These are phyloP conservation scores for Sinopyrophorus schimmeli DNA, from an alignment of 2,888 invertebrate species.

Conservation along the genomic window DNA sequence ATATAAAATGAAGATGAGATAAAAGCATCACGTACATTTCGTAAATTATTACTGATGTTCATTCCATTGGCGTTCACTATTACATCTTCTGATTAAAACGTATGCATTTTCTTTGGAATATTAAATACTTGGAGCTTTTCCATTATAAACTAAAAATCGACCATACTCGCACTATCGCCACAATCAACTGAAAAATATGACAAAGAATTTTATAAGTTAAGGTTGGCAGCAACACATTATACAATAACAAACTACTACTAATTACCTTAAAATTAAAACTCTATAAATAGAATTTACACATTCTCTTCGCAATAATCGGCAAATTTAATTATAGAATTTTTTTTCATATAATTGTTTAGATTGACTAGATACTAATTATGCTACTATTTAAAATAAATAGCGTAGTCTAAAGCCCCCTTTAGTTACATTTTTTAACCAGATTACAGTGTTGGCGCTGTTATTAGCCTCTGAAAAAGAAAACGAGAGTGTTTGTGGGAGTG, in stretches of 20 bases:
- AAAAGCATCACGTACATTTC: conserved; percentile 16
- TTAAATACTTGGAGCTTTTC: too few species aligned
- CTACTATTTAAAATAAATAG: too few species aligned
- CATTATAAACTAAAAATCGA: conserved; percentile 9
- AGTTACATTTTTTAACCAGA: neutral
- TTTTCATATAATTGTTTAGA: too few species aligned
- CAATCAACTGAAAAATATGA: conserved; percentile 10
- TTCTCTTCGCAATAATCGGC: too few species aligned
- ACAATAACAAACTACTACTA: conserved; percentile 26
- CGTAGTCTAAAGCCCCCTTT: neutral
- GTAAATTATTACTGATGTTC: conserved; percentile 2
- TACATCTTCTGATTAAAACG: too few species aligned
- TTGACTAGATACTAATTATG: too few species aligned
- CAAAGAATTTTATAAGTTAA: neutral
- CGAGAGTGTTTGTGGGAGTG: neutral
- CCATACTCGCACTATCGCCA: neutral
- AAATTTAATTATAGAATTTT: too few species aligned
- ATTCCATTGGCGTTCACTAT: conserved; percentile 12
- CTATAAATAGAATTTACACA: too few species aligned
- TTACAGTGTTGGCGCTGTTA: conserved; percentile 26
- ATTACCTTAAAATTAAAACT: too few species aligned
- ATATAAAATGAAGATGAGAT: conserved; percentile 2
- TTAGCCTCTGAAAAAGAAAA: conserved; percentile 19
- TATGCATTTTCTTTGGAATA: too few species aligned
- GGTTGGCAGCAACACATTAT: conserved; percentile 10